Percentiles rank a stretch among this genome's conserved stretches.
These are phyloP conservation scores for mouse (Mus musculus) DNA, from an alignment of 2,113 vertebrate genomes.

Conservation along the genomic window GRCm39 chr7:106793501-106794000, in stretches of 20 bases:
- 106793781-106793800: not conserved
- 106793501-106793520: not conserved
- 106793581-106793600: not conserved
- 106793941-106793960: not conserved
- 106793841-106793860: not conserved
- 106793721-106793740: not conserved
- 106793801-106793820: slow-evolving; percentile 8
- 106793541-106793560: not conserved
- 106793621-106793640: not conserved
- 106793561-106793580: not conserved
- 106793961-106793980: not conserved
- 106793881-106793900: not conserved
- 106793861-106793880: not conserved
- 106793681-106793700: not conserved
- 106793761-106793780: not conserved
- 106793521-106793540: not conserved
- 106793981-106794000: too few relatives aligned
- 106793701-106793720: not conserved
- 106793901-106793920: slow-evolving; percentile 33
- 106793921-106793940: slow-evolving; percentile 17
- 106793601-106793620: not conserved
- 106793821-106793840: not conserved
- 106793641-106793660: not conserved
- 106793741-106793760: not conserved
- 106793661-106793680: too few relatives aligned